Conservation (phyloP, 1,140 invertebrate genomes). For the Dreissena polymorpha region DNA sequence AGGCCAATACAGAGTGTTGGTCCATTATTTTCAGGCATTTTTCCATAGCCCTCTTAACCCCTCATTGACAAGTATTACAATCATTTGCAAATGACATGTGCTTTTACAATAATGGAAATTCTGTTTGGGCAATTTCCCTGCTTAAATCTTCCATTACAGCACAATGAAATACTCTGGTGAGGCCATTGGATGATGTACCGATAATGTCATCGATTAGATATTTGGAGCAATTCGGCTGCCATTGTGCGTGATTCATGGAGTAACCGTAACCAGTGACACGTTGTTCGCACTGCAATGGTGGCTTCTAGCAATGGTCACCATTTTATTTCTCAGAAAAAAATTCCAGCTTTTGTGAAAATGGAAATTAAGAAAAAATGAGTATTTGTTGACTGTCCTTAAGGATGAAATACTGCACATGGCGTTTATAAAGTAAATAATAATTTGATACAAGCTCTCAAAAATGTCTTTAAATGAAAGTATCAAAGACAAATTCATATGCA, state of each 20-base stretch:
- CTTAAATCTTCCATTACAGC: conserved; percentile 32
- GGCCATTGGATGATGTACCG: conserved; percentile 20
- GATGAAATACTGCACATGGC: too few relatives aligned
- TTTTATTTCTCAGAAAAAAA: too few relatives aligned
- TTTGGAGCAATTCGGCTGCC: conserved; percentile 25
- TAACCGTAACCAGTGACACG: not conserved
- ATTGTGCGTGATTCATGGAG: conserved; percentile 28
- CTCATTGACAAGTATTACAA: not conserved
- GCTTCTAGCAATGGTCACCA: too few relatives aligned
- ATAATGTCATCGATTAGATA: conserved; percentile 49
- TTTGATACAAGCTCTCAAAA: too few relatives aligned
- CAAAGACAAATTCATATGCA: too few relatives aligned
- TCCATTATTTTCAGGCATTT: too few relatives aligned
- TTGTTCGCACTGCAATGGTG: not conserved
- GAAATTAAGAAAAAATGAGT: too few relatives aligned
- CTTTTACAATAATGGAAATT: conserved; percentile 25
- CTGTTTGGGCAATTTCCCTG: not conserved
- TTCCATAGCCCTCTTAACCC: conserved; percentile 14
- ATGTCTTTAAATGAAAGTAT: too few relatives aligned
- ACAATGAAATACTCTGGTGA: conserved; percentile 2
- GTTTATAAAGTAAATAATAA: too few relatives aligned
- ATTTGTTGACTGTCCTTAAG: too few relatives aligned
- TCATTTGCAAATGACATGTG: conserved; percentile 25
- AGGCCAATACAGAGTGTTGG: too few relatives aligned
- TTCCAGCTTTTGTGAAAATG: too few relatives aligned